phyloP scores from a whole-genome alignment of 2,113 vertebrate species.

The Pholis gunnellus region DNA sequence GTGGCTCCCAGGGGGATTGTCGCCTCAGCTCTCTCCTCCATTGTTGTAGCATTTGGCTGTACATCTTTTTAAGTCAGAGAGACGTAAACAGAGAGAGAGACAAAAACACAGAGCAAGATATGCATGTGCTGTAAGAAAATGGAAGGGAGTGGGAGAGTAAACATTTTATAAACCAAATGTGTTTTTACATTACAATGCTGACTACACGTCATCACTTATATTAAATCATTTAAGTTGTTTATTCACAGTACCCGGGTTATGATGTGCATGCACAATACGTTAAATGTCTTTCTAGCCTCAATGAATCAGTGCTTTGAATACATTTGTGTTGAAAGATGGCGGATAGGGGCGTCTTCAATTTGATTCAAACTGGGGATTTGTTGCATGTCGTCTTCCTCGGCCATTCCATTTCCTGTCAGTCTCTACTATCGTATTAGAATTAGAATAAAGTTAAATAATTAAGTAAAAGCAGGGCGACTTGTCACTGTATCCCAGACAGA shows the following conservation, averaged over 20 bases:
- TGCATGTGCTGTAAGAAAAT: background rate
- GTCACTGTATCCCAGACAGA: background rate
- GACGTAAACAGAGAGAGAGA: background rate
- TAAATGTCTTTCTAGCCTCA: background rate
- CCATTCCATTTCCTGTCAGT: background rate
- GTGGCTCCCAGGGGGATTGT: conserved; percentile 70
- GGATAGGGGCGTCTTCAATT: background rate
- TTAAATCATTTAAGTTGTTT: background rate
- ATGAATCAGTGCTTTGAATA: background rate
- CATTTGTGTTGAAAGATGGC: background rate
- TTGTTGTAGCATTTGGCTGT: conserved; percentile 46
- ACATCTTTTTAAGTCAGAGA: conserved; percentile 32
- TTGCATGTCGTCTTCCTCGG: background rate
- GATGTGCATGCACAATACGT: background rate
- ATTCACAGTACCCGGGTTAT: background rate
- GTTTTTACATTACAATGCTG: background rate
- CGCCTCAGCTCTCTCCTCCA: conserved; percentile 28
- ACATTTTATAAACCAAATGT: background rate
- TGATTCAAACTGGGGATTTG: background rate
- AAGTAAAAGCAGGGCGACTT: background rate
- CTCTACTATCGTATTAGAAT: background rate
- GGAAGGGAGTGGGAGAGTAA: background rate
- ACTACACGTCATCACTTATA: background rate
- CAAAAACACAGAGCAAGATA: background rate
- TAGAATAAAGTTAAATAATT: background rate